These are phyloP conservation scores for Rotaria macrura DNA, from an alignment of 2,888 invertebrate genomes.

Conservation along the genomic window DNA sequence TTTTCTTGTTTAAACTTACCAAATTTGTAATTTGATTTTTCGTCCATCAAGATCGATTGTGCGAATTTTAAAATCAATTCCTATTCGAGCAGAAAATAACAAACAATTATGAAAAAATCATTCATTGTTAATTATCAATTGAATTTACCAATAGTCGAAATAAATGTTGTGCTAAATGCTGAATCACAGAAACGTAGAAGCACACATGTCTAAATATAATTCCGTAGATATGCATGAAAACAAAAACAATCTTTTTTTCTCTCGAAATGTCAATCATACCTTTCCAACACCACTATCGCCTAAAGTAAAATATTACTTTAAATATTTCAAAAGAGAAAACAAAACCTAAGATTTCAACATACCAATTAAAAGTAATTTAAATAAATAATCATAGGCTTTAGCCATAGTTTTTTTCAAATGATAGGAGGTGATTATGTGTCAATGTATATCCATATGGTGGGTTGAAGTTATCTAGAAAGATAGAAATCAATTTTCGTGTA, in stretches of 20 bases:
- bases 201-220: slow-evolving; percentile 40
- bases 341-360: background rate
- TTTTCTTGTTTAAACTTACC: slow-evolving; percentile 39
- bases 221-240: background rate
- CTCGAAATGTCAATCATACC: background rate
- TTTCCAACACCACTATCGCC: slow-evolving; percentile 17
- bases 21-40: slow-evolving; percentile 55
- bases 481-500: background rate
- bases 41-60: slow-evolving; percentile 55
- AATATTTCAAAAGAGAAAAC: background rate
- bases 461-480: background rate
- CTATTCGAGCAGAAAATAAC: slow-evolving; percentile 35
- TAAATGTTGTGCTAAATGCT: slow-evolving; percentile 47
- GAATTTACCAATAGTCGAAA: slow-evolving; percentile 47
- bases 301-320: background rate
- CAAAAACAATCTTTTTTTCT: background rate
- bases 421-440: background rate
- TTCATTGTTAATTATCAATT: no score
- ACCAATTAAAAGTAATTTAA: slow-evolving; percentile 43
- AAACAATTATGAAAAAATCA: no score
- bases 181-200: slow-evolving; percentile 47
- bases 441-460: background rate
- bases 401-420: slow-evolving; percentile 5
- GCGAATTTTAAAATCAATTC: slow-evolving; percentile 55
- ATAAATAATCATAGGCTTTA: slow-evolving; percentile 41